These are phyloP conservation scores for Endotricha flammealis DNA, from an alignment of 2,888 invertebrate species.

Conservation along the genomic window DNA sequence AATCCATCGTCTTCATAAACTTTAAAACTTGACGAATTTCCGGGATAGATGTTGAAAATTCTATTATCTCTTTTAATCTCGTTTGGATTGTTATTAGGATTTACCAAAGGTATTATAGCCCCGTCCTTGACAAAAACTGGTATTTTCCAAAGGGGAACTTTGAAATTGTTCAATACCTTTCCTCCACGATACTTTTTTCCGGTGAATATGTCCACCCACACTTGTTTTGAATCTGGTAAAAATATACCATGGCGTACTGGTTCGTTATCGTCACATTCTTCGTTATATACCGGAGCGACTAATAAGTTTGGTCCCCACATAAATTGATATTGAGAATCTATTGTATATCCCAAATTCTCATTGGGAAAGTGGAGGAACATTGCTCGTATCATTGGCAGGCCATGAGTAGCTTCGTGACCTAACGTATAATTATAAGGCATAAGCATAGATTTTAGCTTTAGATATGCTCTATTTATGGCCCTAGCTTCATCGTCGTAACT, in stretches of 20 bases:
- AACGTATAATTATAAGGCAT: conserved; percentile 67
- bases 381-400: conserved; percentile 62
- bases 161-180: conserved; percentile 52
- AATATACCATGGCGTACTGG: conserved; percentile 51
- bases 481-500: conserved; percentile 51
- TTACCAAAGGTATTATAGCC: conserved; percentile 60
- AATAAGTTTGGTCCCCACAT: conserved; percentile 70
- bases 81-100: conserved; percentile 57
- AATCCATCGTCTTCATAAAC: conserved; percentile 67
- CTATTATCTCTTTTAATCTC: conserved; percentile 50
- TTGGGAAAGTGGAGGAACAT: conserved; percentile 65
- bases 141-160: conserved; percentile 59
- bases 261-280: conserved; percentile 22
- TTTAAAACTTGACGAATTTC: conserved; percentile 38
- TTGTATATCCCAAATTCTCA: conserved; percentile 45
- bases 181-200: conserved; percentile 64
- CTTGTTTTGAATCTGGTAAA: conserved; percentile 48
- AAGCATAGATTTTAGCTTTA: conserved; percentile 63
- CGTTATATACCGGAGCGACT: conserved; percentile 59
- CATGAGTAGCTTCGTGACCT: conserved; percentile 46
- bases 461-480: conserved; percentile 57
- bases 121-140: conserved; percentile 64
- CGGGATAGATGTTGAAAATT: conserved; percentile 54
- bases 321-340: conserved; percentile 63
- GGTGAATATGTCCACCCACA: conserved; percentile 64